Percentiles rank a stretch among this genome's conserved stretches.
These are phyloP conservation scores for Lepus europaeus DNA, from an alignment of 2,113 vertebrate genomes.

Conservation along the genomic window DNA sequence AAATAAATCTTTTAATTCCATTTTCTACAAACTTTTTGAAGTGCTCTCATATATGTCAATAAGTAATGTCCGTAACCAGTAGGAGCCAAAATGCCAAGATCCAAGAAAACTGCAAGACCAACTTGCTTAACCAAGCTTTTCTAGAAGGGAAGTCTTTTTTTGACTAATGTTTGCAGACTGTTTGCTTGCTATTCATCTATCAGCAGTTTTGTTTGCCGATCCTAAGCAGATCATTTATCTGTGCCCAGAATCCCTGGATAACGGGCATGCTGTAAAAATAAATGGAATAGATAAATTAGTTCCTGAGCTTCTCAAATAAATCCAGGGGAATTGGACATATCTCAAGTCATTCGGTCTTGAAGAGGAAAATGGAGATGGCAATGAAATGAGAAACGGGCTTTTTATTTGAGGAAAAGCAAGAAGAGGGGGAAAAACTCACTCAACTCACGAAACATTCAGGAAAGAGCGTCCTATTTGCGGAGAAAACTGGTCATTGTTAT, in stretches of 20 bases:
- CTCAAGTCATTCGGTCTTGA: conserved; percentile 47
- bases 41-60: no score
- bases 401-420: conserved; percentile 46
- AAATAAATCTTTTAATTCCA: no score
- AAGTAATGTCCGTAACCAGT: neutral
- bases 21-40: no score
- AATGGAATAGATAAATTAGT: conserved; percentile 78
- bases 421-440: neutral
- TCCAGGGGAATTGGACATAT: conserved; percentile 66
- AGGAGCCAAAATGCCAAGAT: neutral
- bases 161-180: conserved; percentile 54
- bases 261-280: conserved; percentile 67
- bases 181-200: conserved; percentile 41
- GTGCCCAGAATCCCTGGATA: conserved; percentile 68
- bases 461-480: neutral
- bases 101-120: neutral
- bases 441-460: neutral
- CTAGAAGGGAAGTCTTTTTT: conserved; percentile 16
- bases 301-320: conserved; percentile 69
- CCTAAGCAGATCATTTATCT: conserved; percentile 61
- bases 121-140: conserved; percentile 55
- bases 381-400: conserved; percentile 51
- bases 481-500: neutral
- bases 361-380: conserved; percentile 40
- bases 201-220: conserved; percentile 17